Base-by-base conservation (phyloP, 1,140 invertebrate species). In the Leptinotarsa texana region DNA sequence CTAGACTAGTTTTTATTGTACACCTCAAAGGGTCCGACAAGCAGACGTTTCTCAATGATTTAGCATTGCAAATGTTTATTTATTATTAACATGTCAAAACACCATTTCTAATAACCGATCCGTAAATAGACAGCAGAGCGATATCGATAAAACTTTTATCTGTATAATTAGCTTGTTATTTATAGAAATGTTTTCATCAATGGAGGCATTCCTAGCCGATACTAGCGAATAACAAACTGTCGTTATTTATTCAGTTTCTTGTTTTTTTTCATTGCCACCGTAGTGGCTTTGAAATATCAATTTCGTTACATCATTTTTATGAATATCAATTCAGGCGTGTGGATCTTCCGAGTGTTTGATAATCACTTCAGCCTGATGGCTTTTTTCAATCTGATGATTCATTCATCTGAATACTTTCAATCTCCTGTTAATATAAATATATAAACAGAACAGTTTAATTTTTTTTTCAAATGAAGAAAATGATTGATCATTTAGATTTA, bases 101-200 rank as follows among this genome's bases (percentile, higher is more conserved):
- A 42, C 51, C 17, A 57, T 57, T 57, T 57, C 51, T 57, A 57
- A 57, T 57, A 57, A 57, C 17, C 51, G 51, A 57, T 57, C 51
- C 51, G n/a, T 17, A 57, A 57, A 57, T 57, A 57, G 51, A 17
- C 51, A 57, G 15, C 15, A 17, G n/a, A 57, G 4, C n/a, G 51
- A 57, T 57, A 57, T 57, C 15, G 17, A 57, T 57, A 57, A 57
- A 57, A 15, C 51, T 57, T 57, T 57, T 57, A 57, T 57, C 51
- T 17, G 51, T 57, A 57, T 57, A 57, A 57, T 57, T 57, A 57
- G 15, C 51, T 57, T 57, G 51, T 15, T 57, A 57, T 57, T 57
- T 17, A 57, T 57, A 57, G 51, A 57, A 57, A 18, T 57, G 33
- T 57, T 5, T 17, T 57, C 51, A 57, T 57, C 51, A 57, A 57